Evolutionary conservation across 2,113 vertebrate genomes (phyloP).

Genomic region (Heteronetta atricapilla): DNA sequence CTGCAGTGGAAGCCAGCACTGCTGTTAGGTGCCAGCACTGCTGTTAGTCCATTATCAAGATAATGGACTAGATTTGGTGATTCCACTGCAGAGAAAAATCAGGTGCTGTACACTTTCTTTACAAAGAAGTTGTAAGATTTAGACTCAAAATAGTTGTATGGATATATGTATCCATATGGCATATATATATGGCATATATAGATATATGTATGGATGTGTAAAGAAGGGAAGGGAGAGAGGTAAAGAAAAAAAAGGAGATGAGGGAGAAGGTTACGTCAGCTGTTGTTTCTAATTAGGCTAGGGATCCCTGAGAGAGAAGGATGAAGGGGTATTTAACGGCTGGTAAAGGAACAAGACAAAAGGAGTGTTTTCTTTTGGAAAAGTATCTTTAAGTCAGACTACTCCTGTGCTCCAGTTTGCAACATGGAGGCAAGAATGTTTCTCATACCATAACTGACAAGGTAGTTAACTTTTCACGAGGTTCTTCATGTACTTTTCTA

Average conservation of each 20-base stretch:
- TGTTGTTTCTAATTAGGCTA: neutral
- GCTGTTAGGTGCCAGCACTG: neutral
- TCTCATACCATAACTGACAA: neutral
- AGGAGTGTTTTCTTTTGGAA: neutral
- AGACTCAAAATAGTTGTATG: neutral
- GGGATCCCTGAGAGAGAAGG: neutral
- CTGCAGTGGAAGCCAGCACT: neutral
- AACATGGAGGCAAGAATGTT: neutral
- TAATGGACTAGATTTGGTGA: neutral
- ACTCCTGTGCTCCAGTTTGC: neutral
- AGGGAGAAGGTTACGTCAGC: neutral
- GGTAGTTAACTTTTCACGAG: neutral
- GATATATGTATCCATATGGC: no score
- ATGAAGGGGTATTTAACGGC: no score
- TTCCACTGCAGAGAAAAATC: neutral
- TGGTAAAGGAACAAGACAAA: neutral
- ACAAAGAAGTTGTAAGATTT: neutral
- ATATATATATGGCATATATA: no score
- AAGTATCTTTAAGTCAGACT: neutral
- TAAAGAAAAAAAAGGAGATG: neutral
- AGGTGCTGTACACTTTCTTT: neutral
- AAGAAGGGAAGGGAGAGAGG: neutral
- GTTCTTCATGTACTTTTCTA: neutral
- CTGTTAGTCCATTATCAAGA: neutral
- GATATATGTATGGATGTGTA: neutral